These are phyloP conservation scores for Kobus ellipsiprymnus DNA, from an alignment of 2,113 vertebrate species.

Conservation along the genomic window DNA sequence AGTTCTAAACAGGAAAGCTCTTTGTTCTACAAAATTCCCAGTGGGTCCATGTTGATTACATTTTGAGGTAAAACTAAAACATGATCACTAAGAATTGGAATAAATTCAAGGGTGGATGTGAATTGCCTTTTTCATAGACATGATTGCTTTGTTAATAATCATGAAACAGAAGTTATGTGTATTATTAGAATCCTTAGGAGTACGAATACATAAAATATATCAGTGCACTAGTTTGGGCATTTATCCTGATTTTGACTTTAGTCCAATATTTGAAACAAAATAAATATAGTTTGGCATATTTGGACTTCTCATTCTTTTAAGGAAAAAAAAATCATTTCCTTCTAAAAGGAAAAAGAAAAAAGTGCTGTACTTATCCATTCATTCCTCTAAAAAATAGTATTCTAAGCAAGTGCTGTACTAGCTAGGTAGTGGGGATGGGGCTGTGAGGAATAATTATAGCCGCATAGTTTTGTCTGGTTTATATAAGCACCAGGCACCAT, in stretches of 20 bases:
- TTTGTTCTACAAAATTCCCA: conserved; percentile 44
- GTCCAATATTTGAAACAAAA: conserved; percentile 22
- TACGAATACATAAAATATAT: neutral
- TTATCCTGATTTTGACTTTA: neutral
- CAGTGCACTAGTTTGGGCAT: neutral
- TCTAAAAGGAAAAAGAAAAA: neutral
- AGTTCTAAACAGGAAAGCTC: conserved; percentile 28
- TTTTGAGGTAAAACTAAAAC: conserved; percentile 19
- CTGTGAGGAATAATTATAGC: neutral
- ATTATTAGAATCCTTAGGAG: neutral
- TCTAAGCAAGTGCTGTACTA: neutral
- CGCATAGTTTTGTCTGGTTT: neutral
- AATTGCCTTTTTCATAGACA: neutral
- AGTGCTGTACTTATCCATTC: neutral
- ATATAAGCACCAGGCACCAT: neutral
- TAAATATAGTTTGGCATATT: neutral
- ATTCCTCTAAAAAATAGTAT: neutral
- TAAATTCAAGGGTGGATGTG: neutral
- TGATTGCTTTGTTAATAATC: neutral
- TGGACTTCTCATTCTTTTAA: neutral
- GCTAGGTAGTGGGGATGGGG: neutral
- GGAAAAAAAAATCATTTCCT: neutral
- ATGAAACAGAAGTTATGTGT: neutral
- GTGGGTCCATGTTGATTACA: neutral
- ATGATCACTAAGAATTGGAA: neutral